A percentile compares a stretch with the other conserved stretches of the same genome.
Evolutionary conservation across 2,113 vertebrate genomes (phyloP).

Genomic region (Cryptotis parvus): DNA sequence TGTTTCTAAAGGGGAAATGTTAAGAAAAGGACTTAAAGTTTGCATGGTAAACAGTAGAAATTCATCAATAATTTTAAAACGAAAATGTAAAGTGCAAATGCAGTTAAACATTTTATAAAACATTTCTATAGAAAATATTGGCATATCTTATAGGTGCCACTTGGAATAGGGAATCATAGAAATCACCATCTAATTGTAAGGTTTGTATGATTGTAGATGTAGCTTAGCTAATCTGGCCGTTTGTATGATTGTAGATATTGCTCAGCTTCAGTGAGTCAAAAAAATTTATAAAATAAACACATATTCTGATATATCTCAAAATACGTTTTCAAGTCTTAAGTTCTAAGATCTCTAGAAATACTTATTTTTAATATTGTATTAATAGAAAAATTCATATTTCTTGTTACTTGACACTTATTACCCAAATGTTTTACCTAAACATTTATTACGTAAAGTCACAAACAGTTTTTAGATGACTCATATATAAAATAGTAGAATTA

Average conservation of each 20-base stretch:
- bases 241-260: neutral
- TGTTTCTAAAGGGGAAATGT: neutral
- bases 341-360: slow-evolving; percentile 5
- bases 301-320: neutral
- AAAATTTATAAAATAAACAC: neutral
- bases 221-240: neutral
- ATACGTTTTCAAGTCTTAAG: neutral
- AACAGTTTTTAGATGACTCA: neutral
- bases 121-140: neutral
- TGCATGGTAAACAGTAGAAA: neutral
- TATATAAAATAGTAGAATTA: neutral
- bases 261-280: neutral
- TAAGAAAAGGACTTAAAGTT: slow-evolving; percentile 12
- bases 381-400: no score
- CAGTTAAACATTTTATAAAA: neutral
- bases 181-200: neutral
- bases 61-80: neutral
- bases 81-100: neutral
- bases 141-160: neutral
- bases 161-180: neutral
- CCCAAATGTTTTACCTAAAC: no score
- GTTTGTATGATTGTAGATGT: neutral
- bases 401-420: neutral
- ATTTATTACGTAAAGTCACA: neutral
- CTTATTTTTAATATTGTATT: no score